phyloP scores from a whole-genome alignment of 2,888 invertebrate species.

The Notodonta dromedarius region DNA sequence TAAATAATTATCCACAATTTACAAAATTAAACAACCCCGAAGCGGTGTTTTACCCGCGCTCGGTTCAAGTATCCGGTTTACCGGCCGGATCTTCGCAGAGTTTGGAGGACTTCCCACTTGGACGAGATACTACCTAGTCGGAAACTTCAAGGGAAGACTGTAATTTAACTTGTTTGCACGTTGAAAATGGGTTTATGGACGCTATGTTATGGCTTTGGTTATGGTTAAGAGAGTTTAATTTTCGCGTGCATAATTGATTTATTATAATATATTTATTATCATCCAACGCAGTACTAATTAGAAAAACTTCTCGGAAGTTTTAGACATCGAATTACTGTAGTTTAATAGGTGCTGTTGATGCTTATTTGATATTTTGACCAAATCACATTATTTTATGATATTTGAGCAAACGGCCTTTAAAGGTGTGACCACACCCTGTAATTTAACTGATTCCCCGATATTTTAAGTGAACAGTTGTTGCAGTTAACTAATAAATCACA shows the following conservation, averaged over 20 bases:
- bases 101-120: constrained; percentile 45
- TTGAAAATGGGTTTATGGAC: background rate
- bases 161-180: background rate
- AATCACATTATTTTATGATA: no score
- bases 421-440: no score
- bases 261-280: no score
- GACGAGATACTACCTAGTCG: constrained; percentile 14
- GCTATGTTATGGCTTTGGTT: background rate
- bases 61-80: constrained; percentile 8
- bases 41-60: background rate
- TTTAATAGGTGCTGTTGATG: no score
- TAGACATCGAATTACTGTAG: no score
- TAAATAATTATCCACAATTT: background rate
- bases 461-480: constrained; percentile 12
- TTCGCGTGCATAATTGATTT: no score
- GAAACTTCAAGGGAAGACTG: constrained; percentile 19
- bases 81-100: constrained; percentile 23
- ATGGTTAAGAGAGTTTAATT: constrained; percentile 7
- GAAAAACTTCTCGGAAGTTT: no score
- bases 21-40: background rate
- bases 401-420: no score
- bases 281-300: no score
- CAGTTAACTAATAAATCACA: constrained; percentile 65
- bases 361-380: no score
- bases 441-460: no score